A percentile compares a stretch with the other conserved stretches of the same genome.
Conservation (phyloP, 1,140 invertebrate species). For the Oreohelix idahoensis region DNA sequence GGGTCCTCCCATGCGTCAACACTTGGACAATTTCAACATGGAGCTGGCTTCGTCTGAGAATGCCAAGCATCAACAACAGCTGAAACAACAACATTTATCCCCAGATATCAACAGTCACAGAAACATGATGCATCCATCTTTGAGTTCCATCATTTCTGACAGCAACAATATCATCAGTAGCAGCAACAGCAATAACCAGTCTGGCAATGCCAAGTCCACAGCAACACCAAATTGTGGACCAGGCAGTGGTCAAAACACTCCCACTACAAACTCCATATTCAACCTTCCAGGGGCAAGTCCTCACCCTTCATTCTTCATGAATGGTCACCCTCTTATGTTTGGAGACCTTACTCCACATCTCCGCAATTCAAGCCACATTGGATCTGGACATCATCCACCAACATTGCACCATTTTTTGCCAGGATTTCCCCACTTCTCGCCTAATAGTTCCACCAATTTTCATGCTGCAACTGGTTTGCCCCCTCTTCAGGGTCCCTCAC, state of each 20-base stretch:
- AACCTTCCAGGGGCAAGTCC: conserved; percentile 3
- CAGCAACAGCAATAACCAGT: neutral
- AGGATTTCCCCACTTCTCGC: conserved; percentile 25
- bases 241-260: neutral
- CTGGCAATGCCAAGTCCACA: neutral
- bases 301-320: conserved; percentile 30
- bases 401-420: conserved; percentile 1
- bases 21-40: conserved; percentile 42
- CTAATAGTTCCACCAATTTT: conserved; percentile 8
- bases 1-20: conserved; percentile 39
- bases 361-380: neutral
- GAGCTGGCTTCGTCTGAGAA: conserved; percentile 48
- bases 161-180: neutral
- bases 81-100: conserved; percentile 33
- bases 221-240: neutral
- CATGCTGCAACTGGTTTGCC: conserved; percentile 1
- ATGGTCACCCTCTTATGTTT: conserved; percentile 26
- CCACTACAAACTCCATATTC: conserved; percentile 3
- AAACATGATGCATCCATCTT: conserved; percentile 5
- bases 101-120: neutral
- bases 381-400: neutral
- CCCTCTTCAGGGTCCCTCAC: conserved; percentile 1
- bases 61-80: conserved; percentile 42
- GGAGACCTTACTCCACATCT: conserved; percentile 25
- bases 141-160: neutral